Conservation (phyloP, 2,113 vertebrate genomes). For the Rhizomys pruinosus region DNA sequence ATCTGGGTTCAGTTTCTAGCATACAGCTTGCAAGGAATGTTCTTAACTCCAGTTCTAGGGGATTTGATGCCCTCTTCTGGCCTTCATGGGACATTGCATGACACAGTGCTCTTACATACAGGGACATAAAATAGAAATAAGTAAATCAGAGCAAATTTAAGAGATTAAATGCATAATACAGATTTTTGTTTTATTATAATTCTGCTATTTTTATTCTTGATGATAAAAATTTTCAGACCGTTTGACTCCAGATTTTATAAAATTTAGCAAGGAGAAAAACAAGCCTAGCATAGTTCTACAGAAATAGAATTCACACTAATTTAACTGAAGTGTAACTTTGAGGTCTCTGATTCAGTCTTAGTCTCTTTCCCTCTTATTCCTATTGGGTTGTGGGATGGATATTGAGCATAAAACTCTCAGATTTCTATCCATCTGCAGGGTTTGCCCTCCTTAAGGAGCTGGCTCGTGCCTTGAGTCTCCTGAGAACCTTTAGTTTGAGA, state of each 20-base stretch:
- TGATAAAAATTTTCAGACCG: background rate
- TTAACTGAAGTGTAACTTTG: background rate
- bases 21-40: too few relatives aligned
- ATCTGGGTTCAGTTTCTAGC: too few relatives aligned
- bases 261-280: background rate
- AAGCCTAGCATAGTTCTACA: background rate
- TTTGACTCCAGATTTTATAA: background rate
- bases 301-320: background rate
- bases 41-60: too few relatives aligned
- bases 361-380: background rate
- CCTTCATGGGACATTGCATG: too few relatives aligned
- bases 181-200: background rate
- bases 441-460: background rate
- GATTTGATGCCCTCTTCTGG: too few relatives aligned
- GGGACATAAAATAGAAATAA: too few relatives aligned
- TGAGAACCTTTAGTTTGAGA: background rate
- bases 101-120: too few relatives aligned
- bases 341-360: background rate
- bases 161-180: too few relatives aligned
- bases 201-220: background rate
- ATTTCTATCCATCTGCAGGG: background rate
- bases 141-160: too few relatives aligned
- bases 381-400: background rate
- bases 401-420: background rate
- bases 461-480: background rate